Conservation (phyloP, 2,888 invertebrate genomes). For the Amiota mariae region DNA sequence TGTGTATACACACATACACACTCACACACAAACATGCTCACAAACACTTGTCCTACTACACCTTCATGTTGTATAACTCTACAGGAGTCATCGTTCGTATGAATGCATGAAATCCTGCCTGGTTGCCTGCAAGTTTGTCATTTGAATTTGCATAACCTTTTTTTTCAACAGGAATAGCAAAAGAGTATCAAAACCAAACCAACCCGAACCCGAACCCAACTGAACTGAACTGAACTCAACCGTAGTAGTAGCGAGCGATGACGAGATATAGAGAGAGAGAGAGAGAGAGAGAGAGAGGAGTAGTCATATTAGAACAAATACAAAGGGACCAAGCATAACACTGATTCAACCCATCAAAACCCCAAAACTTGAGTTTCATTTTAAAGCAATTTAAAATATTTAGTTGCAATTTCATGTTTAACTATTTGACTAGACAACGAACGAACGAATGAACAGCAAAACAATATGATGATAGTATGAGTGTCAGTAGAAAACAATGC, state of each 20-base stretch:
- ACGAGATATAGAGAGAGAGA: too few relatives aligned
- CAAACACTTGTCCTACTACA: conserved; percentile 22
- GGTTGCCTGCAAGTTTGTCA: conserved; percentile 55
- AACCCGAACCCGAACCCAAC: too few relatives aligned
- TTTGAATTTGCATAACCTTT: conserved; percentile 61
- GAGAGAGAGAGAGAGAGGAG: too few relatives aligned
- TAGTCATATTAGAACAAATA: too few relatives aligned
- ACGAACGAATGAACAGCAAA: not conserved
- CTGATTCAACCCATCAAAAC: too few relatives aligned
- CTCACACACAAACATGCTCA: conserved; percentile 30
- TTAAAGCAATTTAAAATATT: conserved; percentile 69
- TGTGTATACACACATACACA: conserved; percentile 22
- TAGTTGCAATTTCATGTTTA: conserved; percentile 67
- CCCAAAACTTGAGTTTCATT: conserved; percentile 53
- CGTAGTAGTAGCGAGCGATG: too few relatives aligned
- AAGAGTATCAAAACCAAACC: too few relatives aligned
- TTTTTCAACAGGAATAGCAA: not conserved
- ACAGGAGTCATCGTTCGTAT: too few relatives aligned
- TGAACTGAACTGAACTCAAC: too few relatives aligned
- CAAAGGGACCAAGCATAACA: too few relatives aligned
- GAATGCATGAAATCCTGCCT: conserved; percentile 27
- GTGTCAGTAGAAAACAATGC: conserved; percentile 31
- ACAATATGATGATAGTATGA: conserved; percentile 21
- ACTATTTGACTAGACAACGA: conserved; percentile 50
- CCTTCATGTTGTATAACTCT: not conserved